Evolutionary conservation across 2,888 invertebrate species (phyloP).

Genomic region (Cephalotes varians): DNA sequence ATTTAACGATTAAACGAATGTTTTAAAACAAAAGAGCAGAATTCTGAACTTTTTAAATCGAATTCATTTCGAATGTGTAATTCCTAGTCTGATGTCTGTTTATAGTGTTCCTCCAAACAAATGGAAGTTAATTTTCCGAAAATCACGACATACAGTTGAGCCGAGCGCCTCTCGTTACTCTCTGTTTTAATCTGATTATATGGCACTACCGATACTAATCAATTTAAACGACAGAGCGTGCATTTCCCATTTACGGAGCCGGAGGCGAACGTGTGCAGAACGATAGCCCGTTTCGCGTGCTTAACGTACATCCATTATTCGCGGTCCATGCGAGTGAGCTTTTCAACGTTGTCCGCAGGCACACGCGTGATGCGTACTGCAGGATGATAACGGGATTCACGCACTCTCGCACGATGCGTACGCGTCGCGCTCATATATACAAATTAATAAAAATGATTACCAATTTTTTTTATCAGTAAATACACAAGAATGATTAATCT

Average conservation of each 20-base stretch:
- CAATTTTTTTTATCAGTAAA: too few relatives aligned
- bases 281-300: slow-evolving; percentile 16
- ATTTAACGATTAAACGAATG: not conserved
- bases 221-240: slow-evolving; percentile 42
- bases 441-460: too few relatives aligned
- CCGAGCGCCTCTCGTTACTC: not conserved
- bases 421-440: too few relatives aligned
- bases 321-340: slow-evolving; percentile 6
- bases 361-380: slow-evolving; percentile 3
- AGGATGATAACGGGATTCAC: slow-evolving; percentile 30
- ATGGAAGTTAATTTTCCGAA: slow-evolving; percentile 18
- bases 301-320: slow-evolving; percentile 29
- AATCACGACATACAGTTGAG: slow-evolving; percentile 9
- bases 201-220: slow-evolving; percentile 34
- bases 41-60: not conserved
- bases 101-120: not conserved
- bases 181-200: slow-evolving; percentile 34
- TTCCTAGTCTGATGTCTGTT: too few relatives aligned
- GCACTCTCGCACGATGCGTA: not conserved
- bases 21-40: not conserved
- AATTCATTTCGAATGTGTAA: not conserved
- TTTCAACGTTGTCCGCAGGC: slow-evolving; percentile 14
- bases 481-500: too few relatives aligned
- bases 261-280: slow-evolving; percentile 2
- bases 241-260: slow-evolving; percentile 22